These are phyloP conservation scores for Dipus sagitta DNA, from an alignment of 2,797 vertebrate species.

Conservation along the genomic window DNA sequence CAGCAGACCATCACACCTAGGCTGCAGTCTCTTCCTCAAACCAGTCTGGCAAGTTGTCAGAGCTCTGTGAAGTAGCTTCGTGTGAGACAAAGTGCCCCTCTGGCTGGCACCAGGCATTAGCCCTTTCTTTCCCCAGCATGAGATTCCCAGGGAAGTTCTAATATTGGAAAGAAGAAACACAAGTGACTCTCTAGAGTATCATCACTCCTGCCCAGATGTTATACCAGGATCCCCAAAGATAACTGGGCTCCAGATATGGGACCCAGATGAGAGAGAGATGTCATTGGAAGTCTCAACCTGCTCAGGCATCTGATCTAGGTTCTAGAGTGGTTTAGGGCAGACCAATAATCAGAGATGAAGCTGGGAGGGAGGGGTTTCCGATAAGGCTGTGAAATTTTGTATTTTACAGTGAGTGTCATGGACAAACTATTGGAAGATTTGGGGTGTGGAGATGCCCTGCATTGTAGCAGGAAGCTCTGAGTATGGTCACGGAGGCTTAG, in stretches of 20 bases:
- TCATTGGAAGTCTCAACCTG: not conserved
- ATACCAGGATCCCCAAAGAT: not conserved
- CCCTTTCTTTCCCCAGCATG: not conserved
- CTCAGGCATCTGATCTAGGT: not conserved
- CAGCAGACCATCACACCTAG: too few relatives aligned
- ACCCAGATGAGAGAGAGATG: too few relatives aligned
- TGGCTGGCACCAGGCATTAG: not conserved
- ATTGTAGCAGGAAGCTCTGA: conserved; percentile 11
- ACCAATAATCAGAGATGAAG: not conserved
- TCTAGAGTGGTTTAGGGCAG: not conserved
- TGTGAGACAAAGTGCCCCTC: too few relatives aligned
- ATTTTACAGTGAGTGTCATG: not conserved
- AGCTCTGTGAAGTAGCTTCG: not conserved
- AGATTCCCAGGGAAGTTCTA: not conserved
- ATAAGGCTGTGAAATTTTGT: not conserved
- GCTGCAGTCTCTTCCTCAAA: not conserved
- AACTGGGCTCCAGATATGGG: accelerated
- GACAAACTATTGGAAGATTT: not conserved
- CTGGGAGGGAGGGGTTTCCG: not conserved
- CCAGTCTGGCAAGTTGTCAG: not conserved
- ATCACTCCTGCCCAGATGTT: too few relatives aligned
- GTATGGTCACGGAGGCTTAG: accelerated
- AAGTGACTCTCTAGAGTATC: not conserved
- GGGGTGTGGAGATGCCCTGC: not conserved
- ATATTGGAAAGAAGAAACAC: not conserved